Base-by-base conservation (phyloP, 1,140 invertebrate genomes). In the Meloidogyne chitwoodi region DNA sequence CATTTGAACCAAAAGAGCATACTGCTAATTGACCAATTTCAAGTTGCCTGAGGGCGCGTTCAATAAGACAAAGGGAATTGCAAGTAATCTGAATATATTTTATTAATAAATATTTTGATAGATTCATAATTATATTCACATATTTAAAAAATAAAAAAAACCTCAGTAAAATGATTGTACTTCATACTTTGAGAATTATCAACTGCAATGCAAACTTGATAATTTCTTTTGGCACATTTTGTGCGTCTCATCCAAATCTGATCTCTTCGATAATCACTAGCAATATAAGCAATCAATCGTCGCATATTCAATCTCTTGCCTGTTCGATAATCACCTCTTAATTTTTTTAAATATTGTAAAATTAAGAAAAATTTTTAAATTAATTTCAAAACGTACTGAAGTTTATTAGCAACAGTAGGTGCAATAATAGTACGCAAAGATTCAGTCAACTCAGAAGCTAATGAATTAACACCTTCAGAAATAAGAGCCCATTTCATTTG, bases 281-380 rank as follows among this genome's bases (percentile, higher is more conserved):
- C 97, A 83, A 99, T 96, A 88, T 98, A 99, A 0, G 95, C 93
- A 85, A 99, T 97, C 2, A 96, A 77, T 88, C 96, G 95, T 64
- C 95, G 91, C 96, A 99, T 99, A 88, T 99, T 99, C 24, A 99
- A 92, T 38, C 97, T 90, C 81, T 94, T 93, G 8, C 97, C 97
- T 1, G 94, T 98, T 75, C 94, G 91, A 87, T 96, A 99, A 88
- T 99, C 96, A 78, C 94, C 94, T 80, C 93, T 90, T 79, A 64
- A 87, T 6, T 48, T 19, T 16, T 11, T 19, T 8, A 8, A 14
- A 68, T 44, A 24, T 16, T 14, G 14, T 38, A n/a, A 12, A 19
- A 10, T 38, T 38, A 8, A 38, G n/a, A n/a, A 68, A 81, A 81
- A 77, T 22, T 48, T 41, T n/a, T 61, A 14, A 77, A 27, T 64